Evolutionary conservation across 23 tunicate genomes (phyloP).

Genomic region (Aplidium turbinatum): DNA sequence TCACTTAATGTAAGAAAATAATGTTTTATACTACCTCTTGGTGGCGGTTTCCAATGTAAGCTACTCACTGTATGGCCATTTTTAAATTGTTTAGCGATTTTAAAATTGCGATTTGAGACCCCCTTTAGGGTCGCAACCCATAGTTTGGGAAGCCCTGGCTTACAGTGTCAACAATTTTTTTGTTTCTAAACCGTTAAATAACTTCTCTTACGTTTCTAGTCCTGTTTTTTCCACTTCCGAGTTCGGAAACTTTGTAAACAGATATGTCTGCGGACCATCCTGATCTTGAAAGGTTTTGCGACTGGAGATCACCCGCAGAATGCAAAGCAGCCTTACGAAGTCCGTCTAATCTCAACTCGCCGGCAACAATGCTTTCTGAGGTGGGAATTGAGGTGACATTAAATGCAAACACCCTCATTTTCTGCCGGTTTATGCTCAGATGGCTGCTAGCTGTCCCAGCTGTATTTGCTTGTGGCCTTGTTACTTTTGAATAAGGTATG

Average conservation of each 20-base stretch:
- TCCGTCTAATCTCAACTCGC: slow-evolving; percentile 72
- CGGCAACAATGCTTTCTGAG: slow-evolving; percentile 42
- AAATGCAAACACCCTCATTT: slow-evolving; percentile 57
- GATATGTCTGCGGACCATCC: slow-evolving; percentile 34
- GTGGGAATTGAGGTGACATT: slow-evolving; percentile 74
- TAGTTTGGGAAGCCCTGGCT: too few species aligned
- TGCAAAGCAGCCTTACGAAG: background rate
- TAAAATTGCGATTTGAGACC: too few species aligned
- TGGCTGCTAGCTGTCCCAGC: background rate
- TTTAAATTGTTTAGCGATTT: too few species aligned
- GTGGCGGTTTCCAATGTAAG: too few species aligned
- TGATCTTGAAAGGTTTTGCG: background rate
- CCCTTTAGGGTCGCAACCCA: too few species aligned
- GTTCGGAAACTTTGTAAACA: slow-evolving; percentile 6
- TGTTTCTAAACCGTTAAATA: background rate
- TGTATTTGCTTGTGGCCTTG: too few species aligned
- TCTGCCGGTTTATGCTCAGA: background rate
- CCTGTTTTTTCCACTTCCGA: background rate
- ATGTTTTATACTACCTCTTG: too few species aligned
- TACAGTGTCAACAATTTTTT: too few species aligned
- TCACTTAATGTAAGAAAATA: too few species aligned
- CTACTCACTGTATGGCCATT: too few species aligned
- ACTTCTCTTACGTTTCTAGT: slow-evolving; percentile 28
- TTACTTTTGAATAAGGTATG: slow-evolving; percentile 10
- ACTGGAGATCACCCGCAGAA: background rate